phyloP scores from a whole-genome alignment of 1,140 invertebrate species.

The Diorhabda sublineata region DNA sequence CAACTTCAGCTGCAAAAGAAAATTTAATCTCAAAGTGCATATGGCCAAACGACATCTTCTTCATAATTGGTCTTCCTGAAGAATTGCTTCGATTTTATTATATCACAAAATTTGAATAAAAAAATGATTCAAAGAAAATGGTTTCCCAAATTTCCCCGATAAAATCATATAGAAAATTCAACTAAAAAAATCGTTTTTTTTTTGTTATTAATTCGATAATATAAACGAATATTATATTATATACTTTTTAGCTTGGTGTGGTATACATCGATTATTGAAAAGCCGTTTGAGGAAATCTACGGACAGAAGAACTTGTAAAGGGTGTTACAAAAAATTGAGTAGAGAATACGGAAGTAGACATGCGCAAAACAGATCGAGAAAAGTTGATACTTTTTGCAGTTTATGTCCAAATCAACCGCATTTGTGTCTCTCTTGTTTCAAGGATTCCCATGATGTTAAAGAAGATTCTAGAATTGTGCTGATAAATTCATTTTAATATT shows the following conservation, averaged over 20 bases:
- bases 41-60: conserved; percentile 36
- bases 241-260: neutral
- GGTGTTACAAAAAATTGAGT: conserved; percentile 15
- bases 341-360: conserved; percentile 8
- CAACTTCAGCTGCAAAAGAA: conserved; percentile 60
- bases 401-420: conserved; percentile 11
- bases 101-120: no score
- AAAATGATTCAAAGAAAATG: no score
- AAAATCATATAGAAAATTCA: neutral
- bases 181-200: neutral
- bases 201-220: neutral
- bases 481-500: no score
- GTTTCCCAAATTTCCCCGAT: no score
- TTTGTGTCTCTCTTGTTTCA: conserved; percentile 14
- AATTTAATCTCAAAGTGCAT: conserved; percentile 58
- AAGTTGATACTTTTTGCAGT: conserved; percentile 17
- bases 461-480: neutral
- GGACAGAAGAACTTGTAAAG: conserved; percentile 15
- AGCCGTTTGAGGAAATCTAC: conserved; percentile 1
- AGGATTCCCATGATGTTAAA: conserved; percentile 7
- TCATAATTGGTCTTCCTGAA: neutral
- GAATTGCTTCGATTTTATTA: no score
- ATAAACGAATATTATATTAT: no score
- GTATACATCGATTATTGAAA: conserved; percentile 2
- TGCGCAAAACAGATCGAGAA: conserved; percentile 15